phyloP scores from a whole-genome alignment of 2,797 vertebrate genomes.

The Mormyrus proboscirostris region DNA sequence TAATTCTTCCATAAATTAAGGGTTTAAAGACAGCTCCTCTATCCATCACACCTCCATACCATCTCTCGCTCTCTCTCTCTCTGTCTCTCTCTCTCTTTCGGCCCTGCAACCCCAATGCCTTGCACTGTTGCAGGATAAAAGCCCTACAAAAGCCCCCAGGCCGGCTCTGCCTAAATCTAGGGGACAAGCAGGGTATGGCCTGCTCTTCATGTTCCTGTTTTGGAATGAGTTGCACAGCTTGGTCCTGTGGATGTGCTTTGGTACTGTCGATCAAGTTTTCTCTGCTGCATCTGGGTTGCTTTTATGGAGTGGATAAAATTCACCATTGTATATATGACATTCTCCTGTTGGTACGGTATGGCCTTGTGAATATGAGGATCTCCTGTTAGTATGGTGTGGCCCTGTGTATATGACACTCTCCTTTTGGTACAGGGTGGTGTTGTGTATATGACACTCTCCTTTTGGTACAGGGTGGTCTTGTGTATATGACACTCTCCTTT shows the following conservation, averaged over 20 bases:
- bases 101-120: background rate
- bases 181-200: background rate
- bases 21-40: constrained; percentile 34
- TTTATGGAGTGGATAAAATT: background rate
- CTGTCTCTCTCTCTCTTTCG: constrained; percentile 10
- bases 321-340: background rate
- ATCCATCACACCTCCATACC: background rate
- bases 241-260: background rate
- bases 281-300: background rate
- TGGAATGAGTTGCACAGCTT: background rate
- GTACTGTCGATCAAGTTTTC: background rate
- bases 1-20: constrained; percentile 35
- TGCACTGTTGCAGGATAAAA: background rate
- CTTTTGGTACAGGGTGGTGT: background rate
- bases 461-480: background rate
- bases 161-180: background rate
- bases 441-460: background rate
- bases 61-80: background rate
- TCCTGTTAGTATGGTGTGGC: background rate
- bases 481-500: background rate
- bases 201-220: background rate
- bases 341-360: background rate
- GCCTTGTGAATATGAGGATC: background rate
- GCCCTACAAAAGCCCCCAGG: background rate
- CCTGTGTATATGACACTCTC: background rate